Evolutionary conservation across 1,140 invertebrate genomes (phyloP).

Genomic region (Heliconius hermathena): DNA sequence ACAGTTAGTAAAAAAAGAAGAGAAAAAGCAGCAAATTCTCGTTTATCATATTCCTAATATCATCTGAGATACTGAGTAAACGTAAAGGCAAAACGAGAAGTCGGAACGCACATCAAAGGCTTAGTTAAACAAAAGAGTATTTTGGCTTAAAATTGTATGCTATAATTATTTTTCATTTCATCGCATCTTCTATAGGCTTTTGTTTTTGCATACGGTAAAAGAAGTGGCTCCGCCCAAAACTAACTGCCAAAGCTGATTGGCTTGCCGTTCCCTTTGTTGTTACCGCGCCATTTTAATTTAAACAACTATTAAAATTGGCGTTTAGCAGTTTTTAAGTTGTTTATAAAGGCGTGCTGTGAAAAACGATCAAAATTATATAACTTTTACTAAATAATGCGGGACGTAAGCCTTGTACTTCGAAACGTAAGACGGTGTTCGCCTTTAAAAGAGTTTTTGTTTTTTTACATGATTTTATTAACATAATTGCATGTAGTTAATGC

Average conservation of each 20-base stretch:
- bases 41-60: not conserved
- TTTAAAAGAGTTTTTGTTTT: not conserved
- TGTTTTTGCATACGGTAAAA: constrained; percentile 59
- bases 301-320: constrained; percentile 65
- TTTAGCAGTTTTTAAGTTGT: constrained; percentile 50
- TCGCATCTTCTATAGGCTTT: constrained; percentile 59
- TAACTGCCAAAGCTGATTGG: constrained; percentile 62
- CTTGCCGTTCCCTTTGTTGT: constrained; percentile 58
- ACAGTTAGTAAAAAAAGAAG: not conserved
- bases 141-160: constrained; percentile 56
- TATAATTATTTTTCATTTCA: constrained; percentile 67
- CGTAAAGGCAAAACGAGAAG: constrained; percentile 32
- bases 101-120: constrained; percentile 39
- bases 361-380: constrained; percentile 31
- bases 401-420: constrained; percentile 11
- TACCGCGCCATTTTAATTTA: constrained; percentile 59
- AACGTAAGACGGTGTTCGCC: not conserved
- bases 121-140: constrained; percentile 44
- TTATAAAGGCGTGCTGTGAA: constrained; percentile 34
- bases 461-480: not conserved
- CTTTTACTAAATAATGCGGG: constrained; percentile 22
- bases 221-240: constrained; percentile 59
- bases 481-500: not conserved
- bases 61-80: not conserved
- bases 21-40: not conserved